Conservation (phyloP, 53 echinoderm and acorn worm genomes). For the Astropecten irregularis region DNA sequence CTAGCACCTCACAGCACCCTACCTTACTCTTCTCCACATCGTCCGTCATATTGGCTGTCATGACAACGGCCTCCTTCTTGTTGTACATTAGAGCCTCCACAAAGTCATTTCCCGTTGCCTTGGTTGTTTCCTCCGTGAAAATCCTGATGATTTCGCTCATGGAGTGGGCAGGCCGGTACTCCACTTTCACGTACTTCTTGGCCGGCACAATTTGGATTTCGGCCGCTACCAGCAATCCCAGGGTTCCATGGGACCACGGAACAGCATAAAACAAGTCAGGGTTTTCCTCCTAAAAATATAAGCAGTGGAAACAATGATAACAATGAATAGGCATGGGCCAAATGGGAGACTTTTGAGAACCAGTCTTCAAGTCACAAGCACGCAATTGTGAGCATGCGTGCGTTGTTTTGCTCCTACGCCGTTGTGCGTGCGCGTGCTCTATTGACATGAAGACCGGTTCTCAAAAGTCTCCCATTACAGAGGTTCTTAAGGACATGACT, state of each 20-base stretch:
- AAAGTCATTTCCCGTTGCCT: conserved; percentile 69
- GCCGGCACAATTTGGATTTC: conserved; percentile 86
- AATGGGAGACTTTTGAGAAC: no score
- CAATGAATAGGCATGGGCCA: no score
- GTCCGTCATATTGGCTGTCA: conserved; percentile 80
- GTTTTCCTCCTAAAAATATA: conserved; percentile 71
- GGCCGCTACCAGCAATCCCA: conserved; percentile 84
- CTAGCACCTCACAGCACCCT: no score
- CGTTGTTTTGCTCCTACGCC: no score
- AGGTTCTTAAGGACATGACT: no score
- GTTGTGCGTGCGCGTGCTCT: no score
- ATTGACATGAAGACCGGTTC: no score
- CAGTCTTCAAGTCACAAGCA: no score
- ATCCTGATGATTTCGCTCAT: conserved; percentile 62
- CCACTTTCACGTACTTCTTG: conserved; percentile 81
- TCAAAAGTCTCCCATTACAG: no score
- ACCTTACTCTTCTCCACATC: conserved; percentile 78
- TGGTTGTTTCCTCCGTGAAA: conserved; percentile 54
- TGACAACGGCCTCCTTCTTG: conserved; percentile 76
- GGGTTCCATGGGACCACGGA: conserved; percentile 91
- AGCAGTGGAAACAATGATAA: no score
- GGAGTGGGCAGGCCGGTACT: conserved; percentile 76
- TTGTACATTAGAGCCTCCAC: conserved; percentile 78
- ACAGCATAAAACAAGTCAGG: conserved; percentile 83
- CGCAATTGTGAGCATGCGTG: no score